phyloP scores from a whole-genome alignment of 2,113 vertebrate genomes.

The Nasalis larvatus region DNA sequence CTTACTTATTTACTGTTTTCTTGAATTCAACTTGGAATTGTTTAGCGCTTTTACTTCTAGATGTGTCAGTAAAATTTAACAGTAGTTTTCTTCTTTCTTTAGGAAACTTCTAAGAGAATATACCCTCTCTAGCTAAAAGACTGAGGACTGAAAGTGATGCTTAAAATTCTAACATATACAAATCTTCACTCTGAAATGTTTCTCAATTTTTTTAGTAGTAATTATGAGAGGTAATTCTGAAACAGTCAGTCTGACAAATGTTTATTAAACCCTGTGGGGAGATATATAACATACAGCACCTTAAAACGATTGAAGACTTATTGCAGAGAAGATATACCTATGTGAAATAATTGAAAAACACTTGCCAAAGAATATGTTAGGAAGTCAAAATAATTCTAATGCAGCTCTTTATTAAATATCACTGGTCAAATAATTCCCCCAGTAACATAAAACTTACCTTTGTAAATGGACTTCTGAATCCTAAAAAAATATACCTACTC shows the following conservation, averaged over 20 bases:
- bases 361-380: neutral
- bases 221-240: neutral
- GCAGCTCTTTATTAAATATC: neutral
- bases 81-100: neutral
- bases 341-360: neutral
- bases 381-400: neutral
- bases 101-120: slow-evolving; percentile 3
- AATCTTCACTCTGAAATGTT: neutral
- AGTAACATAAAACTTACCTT: neutral
- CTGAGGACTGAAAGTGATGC: neutral
- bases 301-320: neutral
- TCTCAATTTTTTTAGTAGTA: neutral
- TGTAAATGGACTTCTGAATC: neutral
- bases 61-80: neutral
- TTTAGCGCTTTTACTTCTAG: slow-evolving; percentile 4
- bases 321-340: neutral
- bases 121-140: neutral
- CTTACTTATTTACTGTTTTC: neutral
- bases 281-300: neutral
- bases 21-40: slow-evolving; percentile 20
- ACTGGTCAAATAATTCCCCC: neutral
- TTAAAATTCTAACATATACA: neutral
- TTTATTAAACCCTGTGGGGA: neutral
- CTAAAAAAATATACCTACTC: neutral
- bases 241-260: neutral